Evolutionary conservation across 2,888 invertebrate genomes (phyloP).

Genomic region (Tuberolachnus salignus): DNA sequence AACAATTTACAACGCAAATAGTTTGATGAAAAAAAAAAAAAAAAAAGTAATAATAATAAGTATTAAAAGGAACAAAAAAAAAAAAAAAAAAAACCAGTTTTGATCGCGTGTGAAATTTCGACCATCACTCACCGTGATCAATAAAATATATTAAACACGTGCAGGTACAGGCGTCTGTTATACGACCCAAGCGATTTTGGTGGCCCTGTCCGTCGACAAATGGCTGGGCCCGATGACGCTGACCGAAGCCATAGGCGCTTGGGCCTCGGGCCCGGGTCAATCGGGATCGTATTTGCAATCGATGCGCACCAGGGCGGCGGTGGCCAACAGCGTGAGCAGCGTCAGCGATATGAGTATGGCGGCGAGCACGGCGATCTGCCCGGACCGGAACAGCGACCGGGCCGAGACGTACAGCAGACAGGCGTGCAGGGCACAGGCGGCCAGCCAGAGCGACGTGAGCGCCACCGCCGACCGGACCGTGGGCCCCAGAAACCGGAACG

Average conservation of each 20-base stretch:
- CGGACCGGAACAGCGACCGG: slow-evolving; percentile 58
- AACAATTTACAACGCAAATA: no score
- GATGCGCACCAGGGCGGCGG: slow-evolving; percentile 59
- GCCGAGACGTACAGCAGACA: slow-evolving; percentile 59
- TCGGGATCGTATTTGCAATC: slow-evolving; percentile 61
- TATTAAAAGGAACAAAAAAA: no score
- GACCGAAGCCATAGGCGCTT: slow-evolving; percentile 62
- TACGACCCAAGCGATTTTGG: slow-evolving; percentile 69
- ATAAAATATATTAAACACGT: background rate
- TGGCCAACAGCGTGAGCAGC: slow-evolving; percentile 59
- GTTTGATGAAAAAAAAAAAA: no score
- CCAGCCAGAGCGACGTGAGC: slow-evolving; percentile 59
- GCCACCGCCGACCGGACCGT: slow-evolving; percentile 59
- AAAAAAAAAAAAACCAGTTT: no score
- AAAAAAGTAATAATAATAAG: no score
- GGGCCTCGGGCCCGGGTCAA: slow-evolving; percentile 61
- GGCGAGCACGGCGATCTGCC: slow-evolving; percentile 59
- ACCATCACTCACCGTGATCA: no score
- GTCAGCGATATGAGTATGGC: slow-evolving; percentile 59
- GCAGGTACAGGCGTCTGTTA: slow-evolving; percentile 61
- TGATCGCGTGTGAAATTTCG: background rate
- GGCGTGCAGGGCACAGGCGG: slow-evolving; percentile 59
- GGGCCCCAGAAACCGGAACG: slow-evolving; percentile 60
- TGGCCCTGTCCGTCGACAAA: slow-evolving; percentile 63
- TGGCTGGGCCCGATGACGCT: slow-evolving; percentile 58